phyloP scores from a whole-genome alignment of 2,113 vertebrate species.

The Neolamprologus ventralis region DNA sequence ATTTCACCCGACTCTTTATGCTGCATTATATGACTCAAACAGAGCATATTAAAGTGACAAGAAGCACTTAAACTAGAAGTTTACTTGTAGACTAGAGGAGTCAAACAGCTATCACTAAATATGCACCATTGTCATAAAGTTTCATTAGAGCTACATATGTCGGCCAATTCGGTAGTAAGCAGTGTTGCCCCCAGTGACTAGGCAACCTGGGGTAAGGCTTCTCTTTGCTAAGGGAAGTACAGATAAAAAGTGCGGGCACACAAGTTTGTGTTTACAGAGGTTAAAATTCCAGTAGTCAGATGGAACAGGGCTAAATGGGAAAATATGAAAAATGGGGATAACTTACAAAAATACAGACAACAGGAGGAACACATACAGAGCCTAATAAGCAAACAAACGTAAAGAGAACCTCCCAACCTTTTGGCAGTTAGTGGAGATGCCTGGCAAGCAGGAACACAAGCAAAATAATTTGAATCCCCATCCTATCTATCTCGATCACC shows the following conservation, averaged over 20 bases:
- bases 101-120: neutral
- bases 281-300: neutral
- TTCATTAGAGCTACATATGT: neutral
- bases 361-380: neutral
- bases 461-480: neutral
- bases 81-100: neutral
- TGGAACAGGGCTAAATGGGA: neutral
- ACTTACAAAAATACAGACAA: neutral
- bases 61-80: neutral
- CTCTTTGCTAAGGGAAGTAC: neutral
- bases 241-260: neutral
- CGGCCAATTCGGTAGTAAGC: accelerated
- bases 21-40: neutral
- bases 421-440: neutral
- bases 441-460: neutral
- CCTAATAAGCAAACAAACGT: neutral
- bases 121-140: neutral
- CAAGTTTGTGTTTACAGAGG: neutral
- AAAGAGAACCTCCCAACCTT: neutral
- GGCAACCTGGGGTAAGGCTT: neutral
- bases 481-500: constrained; percentile 33
- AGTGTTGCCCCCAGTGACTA: neutral
- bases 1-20: neutral
- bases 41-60: neutral
- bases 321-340: neutral